A percentile compares a stretch with the other conserved stretches of the same genome.
Evolutionary conservation across 1,140 invertebrate genomes (phyloP).

Genomic region (Coenobita brevimanus): DNA sequence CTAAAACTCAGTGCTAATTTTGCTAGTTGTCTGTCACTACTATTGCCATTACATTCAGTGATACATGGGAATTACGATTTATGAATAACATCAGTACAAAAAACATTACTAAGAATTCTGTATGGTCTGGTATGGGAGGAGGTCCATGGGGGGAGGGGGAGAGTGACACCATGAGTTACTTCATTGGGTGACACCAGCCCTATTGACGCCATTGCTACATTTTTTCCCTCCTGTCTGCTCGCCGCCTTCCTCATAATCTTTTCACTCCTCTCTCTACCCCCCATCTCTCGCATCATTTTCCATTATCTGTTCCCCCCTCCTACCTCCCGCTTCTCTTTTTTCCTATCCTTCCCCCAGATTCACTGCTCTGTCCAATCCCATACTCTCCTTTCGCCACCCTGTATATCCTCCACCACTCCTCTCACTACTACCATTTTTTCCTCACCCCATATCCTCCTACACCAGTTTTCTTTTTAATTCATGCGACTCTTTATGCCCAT

Average conservation of each 20-base stretch:
- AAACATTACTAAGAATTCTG: no score
- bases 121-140: no score
- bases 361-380: neutral
- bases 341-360: neutral
- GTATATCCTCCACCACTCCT: neutral
- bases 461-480: neutral
- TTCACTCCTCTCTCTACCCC: neutral
- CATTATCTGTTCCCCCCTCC: neutral
- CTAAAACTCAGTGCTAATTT: no score
- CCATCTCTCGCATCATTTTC: neutral
- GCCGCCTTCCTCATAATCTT: neutral
- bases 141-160: no score
- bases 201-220: neutral
- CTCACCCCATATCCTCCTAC: neutral
- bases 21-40: no score
- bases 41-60: no score
- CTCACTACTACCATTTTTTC: neutral
- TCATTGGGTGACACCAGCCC: neutral
- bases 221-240: neutral
- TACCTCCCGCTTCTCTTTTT: neutral
- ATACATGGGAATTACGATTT: no score
- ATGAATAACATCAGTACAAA: no score
- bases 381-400: neutral
- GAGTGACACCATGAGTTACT: no score
- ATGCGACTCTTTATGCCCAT: neutral